These are phyloP conservation scores for Dryobotodes eremita DNA, from an alignment of 2,888 invertebrate species.

Conservation along the genomic window DNA sequence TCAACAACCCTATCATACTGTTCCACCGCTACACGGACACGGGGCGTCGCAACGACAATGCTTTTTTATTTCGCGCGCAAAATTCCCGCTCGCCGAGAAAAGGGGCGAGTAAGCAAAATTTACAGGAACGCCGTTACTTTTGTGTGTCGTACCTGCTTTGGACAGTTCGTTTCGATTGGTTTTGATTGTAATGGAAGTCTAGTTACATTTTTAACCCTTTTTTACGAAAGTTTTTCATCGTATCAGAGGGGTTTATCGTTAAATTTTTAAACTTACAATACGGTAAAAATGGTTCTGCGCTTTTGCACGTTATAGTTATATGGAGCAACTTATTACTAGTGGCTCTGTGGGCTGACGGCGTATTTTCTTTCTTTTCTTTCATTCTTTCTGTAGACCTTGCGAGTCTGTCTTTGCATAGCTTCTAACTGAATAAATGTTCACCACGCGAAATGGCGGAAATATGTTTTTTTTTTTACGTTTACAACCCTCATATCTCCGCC, in stretches of 20 bases:
- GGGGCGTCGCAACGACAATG: conserved; percentile 45
- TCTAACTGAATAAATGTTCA: too few relatives aligned
- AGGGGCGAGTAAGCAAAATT: conserved; percentile 56
- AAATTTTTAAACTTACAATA: too few relatives aligned
- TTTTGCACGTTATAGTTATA: too few relatives aligned
- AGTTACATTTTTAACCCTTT: background rate
- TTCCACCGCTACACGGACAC: conserved; percentile 21
- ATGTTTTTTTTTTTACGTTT: too few relatives aligned
- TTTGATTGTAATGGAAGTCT: conserved; percentile 15
- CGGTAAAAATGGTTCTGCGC: too few relatives aligned
- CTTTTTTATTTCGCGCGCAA: conserved; percentile 50
- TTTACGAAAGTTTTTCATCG: background rate
- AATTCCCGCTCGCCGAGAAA: conserved; percentile 42
- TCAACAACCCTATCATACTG: conserved; percentile 34
- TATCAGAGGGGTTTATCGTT: background rate
- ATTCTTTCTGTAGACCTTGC: too few relatives aligned
- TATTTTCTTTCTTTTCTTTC: too few relatives aligned
- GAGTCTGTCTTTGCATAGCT: too few relatives aligned
- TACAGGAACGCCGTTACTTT: conserved; percentile 34
- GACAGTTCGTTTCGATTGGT: conserved; percentile 21
- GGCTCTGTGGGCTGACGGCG: too few relatives aligned
- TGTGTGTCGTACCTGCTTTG: conserved; percentile 20
- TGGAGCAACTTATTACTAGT: too few relatives aligned
- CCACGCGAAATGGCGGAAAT: too few relatives aligned
- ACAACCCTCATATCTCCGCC: too few relatives aligned